phyloP scores from a whole-genome alignment of 2,113 vertebrate species.

The Dinomys branickii region DNA sequence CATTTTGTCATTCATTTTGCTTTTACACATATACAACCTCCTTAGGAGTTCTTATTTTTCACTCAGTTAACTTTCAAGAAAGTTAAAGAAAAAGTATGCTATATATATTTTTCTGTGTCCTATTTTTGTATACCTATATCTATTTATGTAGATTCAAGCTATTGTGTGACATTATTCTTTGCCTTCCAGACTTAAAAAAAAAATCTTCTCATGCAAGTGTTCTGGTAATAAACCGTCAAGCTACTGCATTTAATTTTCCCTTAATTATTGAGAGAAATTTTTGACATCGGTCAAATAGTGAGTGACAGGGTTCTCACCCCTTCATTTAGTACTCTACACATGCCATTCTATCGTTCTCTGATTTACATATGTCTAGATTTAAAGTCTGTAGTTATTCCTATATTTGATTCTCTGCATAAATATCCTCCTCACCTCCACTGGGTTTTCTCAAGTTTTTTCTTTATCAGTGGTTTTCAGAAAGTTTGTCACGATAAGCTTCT shows the following conservation, averaged over 20 bases:
- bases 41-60: neutral
- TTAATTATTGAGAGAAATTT: neutral
- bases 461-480: neutral
- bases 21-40: neutral
- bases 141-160: neutral
- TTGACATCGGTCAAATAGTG: neutral
- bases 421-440: neutral
- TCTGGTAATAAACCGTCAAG: neutral
- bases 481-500: neutral
- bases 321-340: neutral
- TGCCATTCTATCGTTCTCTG: neutral
- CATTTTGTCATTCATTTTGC: neutral
- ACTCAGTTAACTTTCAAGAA: neutral
- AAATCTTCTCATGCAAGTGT: neutral
- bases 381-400: neutral
- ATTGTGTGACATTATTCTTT: neutral
- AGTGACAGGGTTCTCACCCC: fast-evolving
- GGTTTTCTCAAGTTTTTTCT: conserved; percentile 2
- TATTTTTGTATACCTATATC: neutral
- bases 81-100: neutral
- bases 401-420: neutral
- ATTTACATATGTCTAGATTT: neutral
- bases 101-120: neutral
- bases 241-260: neutral
- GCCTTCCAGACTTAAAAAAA: neutral